A percentile compares a stretch with the other conserved stretches of the same genome.
Conservation (phyloP, 1,140 invertebrate genomes). For the Hesperophylax magnus region DNA sequence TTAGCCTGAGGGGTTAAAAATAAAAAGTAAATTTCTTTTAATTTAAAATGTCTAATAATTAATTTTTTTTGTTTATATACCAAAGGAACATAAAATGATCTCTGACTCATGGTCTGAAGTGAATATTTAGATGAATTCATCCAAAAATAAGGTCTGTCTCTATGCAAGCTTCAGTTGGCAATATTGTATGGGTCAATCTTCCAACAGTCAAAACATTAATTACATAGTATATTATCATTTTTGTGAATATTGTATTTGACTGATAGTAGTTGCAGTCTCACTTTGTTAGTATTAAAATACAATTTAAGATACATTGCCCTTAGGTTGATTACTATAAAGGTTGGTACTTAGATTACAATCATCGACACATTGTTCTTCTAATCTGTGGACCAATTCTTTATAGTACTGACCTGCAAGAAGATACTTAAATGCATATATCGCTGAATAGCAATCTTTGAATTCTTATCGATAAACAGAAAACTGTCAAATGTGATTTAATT, state of each 20-base stretch:
- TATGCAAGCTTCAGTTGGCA: constrained; percentile 14
- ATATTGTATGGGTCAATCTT: constrained; percentile 17
- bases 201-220: too few species aligned
- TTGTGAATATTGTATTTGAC: neutral
- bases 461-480: too few species aligned
- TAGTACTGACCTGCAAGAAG: too few species aligned
- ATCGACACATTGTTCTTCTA: too few species aligned
- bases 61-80: neutral
- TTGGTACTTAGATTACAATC: neutral
- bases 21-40: neutral
- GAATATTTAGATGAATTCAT: neutral
- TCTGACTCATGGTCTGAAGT: constrained; percentile 8
- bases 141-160: neutral
- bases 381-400: too few species aligned
- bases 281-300: neutral
- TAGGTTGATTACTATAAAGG: neutral
- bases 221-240: neutral
- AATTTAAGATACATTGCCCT: neutral
- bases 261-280: neutral
- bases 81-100: constrained; percentile 26
- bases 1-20: too few species aligned
- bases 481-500: too few species aligned
- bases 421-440: too few species aligned
- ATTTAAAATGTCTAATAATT: too few species aligned
- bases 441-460: too few species aligned